Base-by-base conservation (phyloP, 2,888 invertebrate genomes). In the Leucophora obtusa region DNA sequence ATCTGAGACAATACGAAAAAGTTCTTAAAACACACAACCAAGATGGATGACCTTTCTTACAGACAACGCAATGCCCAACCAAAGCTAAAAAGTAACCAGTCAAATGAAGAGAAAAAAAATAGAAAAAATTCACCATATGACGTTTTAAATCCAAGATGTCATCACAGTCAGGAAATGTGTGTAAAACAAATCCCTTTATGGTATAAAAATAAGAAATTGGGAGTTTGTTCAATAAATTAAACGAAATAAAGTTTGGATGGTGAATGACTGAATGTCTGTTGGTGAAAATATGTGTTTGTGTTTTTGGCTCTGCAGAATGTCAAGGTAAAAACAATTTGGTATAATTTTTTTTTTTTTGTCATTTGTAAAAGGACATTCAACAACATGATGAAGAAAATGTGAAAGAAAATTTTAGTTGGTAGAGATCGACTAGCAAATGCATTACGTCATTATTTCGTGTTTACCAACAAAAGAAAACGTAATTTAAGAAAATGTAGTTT, bases 121-220 rank as follows among this genome's bases (percentile, higher is more conserved):
- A 33, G 51, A 58, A 68, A 58, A 53, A 76, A 59, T 70, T 58
- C 63, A 72, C 72, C 81, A 77, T 81, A 81, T 81, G 81, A 81
- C 77, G 66, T 73, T 68, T 66, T n/a, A 66, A 77, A 68, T 81
- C 70, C 66, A 65, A 73, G 65, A 73, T 81, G 81, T 81, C 77
- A 81, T 77, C 70, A 43, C 66, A 60, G 50, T 56, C 81, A 70
- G 77, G 77, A 81, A 81, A 77, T 81, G 77, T 81, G 81, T 81
- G 73, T 77, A 77, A 81, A 81, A 81, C 73, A 77, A 77, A 77
- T 77, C 73, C 73, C 77, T 77, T 81, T 74, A 77, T 56, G 43
- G 81, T 51, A 35, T 66, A 71, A 69, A 59, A 58, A 65, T 15
- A 59, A 60, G 56, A 33, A 70, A 63, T 51, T 53, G 66, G 11